phyloP scores from a whole-genome alignment of 1,140 invertebrate species.

The Papilio polyxenes region DNA sequence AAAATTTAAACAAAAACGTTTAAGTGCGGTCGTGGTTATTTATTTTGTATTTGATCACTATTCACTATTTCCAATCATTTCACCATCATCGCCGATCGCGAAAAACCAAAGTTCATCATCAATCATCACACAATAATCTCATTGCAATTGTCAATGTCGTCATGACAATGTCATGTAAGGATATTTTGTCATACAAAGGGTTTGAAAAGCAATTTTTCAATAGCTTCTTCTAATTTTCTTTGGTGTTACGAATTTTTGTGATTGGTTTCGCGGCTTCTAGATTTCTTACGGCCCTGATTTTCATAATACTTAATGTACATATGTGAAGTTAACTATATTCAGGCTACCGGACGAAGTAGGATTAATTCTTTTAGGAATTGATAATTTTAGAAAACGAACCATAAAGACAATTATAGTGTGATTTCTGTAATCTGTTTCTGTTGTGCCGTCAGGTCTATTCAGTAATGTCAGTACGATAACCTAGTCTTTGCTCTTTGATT shows the following conservation, averaged over 20 bases:
- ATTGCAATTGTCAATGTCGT: too few species aligned
- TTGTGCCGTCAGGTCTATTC: not conserved
- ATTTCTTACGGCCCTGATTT: not conserved
- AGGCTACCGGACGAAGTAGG: not conserved
- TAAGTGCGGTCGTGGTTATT: not conserved
- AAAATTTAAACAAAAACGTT: not conserved
- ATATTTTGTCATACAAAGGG: too few species aligned
- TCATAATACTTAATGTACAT: not conserved
- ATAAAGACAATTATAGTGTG: not conserved
- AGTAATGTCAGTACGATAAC: not conserved
- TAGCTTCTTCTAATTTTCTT: not conserved
- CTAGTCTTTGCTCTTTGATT: not conserved
- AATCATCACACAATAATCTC: too few species aligned
- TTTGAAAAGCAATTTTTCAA: too few species aligned
- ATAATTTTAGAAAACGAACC: not conserved
- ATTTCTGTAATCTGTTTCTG: not conserved
- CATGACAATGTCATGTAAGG: too few species aligned
- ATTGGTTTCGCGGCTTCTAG: not conserved
- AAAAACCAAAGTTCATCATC: too few species aligned
- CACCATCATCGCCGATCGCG: not conserved
- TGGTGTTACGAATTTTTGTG: not conserved
- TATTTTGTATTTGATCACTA: not conserved
- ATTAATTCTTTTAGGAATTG: not conserved
- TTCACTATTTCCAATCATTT: not conserved
- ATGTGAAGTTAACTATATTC: not conserved